These are phyloP conservation scores for Nycteola revayana DNA, from an alignment of 2,888 invertebrate species.

Conservation along the genomic window DNA sequence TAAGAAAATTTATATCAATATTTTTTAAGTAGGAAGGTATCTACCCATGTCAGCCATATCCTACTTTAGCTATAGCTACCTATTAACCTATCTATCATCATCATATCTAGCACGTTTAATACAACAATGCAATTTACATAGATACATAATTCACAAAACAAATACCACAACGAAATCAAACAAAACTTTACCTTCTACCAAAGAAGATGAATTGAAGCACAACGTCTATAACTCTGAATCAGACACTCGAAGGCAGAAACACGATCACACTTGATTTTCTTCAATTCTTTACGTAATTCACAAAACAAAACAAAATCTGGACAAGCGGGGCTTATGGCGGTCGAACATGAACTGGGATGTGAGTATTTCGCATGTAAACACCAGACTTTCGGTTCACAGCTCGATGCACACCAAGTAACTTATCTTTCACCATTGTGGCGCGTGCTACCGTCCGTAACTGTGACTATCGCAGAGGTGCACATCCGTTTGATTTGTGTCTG, in stretches of 20 bases:
- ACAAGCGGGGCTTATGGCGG: constrained; percentile 62
- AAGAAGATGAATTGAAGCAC: constrained; percentile 24
- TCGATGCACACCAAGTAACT: constrained; percentile 80
- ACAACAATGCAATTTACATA: constrained; percentile 11
- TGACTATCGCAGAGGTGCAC: constrained; percentile 47
- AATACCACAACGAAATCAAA: constrained; percentile 3
- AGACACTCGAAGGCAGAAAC: constrained; percentile 4
- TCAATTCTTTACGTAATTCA: constrained; percentile 27
- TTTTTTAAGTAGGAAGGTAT: too few relatives aligned
- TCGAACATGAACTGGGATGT: constrained; percentile 70
- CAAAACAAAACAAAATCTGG: constrained; percentile 37
- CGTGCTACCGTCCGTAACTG: constrained; percentile 63
- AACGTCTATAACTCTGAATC: constrained; percentile 23
- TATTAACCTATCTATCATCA: too few relatives aligned
- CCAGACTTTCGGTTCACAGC: constrained; percentile 80
- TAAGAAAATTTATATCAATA: too few relatives aligned
- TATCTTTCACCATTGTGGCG: constrained; percentile 82
- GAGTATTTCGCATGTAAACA: constrained; percentile 77
- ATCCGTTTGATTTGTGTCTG: constrained; percentile 10
- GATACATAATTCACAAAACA: neutral
- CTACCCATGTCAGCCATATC: too few relatives aligned
- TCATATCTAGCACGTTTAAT: too few relatives aligned
- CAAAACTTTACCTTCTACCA: constrained; percentile 24
- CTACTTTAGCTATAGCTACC: too few relatives aligned
- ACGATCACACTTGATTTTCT: constrained; percentile 21